These are phyloP conservation scores for Rhynchonema sp. DNA, from an alignment of 2,888 invertebrate species.

Conservation along the genomic window DNA sequence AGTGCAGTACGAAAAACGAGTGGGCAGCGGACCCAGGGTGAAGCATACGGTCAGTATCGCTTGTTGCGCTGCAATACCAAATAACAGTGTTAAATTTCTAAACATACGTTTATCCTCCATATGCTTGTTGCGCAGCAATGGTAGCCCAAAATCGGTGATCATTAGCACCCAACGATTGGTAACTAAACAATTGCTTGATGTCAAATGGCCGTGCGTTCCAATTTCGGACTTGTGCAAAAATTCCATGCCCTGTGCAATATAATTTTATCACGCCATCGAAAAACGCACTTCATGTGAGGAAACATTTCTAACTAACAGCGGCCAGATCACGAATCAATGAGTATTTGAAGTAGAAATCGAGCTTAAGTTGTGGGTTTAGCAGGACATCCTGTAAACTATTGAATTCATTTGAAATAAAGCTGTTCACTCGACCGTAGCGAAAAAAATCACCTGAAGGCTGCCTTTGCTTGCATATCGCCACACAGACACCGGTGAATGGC, in stretches of 20 bases:
- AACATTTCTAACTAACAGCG: background rate
- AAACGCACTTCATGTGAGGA: background rate
- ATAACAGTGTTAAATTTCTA: background rate
- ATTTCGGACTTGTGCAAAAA: conserved; percentile 3
- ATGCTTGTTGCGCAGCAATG: background rate
- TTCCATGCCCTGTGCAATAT: conserved; percentile 3
- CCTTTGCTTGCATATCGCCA: conserved; percentile 4
- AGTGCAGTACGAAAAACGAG: too few species aligned
- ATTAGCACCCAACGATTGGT: conserved; percentile 8
- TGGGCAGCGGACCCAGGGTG: too few species aligned
- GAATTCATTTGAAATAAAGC: background rate
- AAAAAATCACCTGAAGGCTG: conserved; percentile 2
- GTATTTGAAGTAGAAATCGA: conserved; percentile 7
- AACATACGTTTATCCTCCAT: background rate
- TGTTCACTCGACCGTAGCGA: too few species aligned
- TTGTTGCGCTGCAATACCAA: too few species aligned
- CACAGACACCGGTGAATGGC: background rate
- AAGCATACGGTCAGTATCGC: too few species aligned
- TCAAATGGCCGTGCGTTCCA: conserved; percentile 8
- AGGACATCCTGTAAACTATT: conserved; percentile 1
- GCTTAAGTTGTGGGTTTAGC: background rate
- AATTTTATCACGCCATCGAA: background rate
- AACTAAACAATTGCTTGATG: conserved; percentile 8
- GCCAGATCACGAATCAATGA: conserved; percentile 4
- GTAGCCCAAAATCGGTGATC: conserved; percentile 6